Conservation (phyloP, 2,888 invertebrate genomes). For the Athalia cordata region DNA sequence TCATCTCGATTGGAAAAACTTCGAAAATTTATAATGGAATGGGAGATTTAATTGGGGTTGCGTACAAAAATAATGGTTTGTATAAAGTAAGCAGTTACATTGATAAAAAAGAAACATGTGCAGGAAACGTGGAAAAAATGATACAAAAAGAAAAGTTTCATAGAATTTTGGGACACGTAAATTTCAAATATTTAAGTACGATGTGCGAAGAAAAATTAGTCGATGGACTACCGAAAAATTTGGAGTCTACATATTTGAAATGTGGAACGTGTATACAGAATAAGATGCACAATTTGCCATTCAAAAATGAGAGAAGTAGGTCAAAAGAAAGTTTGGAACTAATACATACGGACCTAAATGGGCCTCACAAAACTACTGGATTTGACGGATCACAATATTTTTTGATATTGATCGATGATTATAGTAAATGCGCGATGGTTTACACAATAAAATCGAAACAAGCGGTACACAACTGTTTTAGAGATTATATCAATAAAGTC, state of each 20-base stretch:
- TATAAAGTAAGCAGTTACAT: conserved; percentile 37
- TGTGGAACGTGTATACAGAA: conserved; percentile 46
- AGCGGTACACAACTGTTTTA: conserved; percentile 49
- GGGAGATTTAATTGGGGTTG: conserved; percentile 45
- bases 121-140: conserved; percentile 38
- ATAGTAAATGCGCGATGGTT: conserved; percentile 50
- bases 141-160: conserved; percentile 48
- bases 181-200: conserved; percentile 47
- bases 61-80: conserved; percentile 34
- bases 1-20: conserved; percentile 41
- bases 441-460: conserved; percentile 52
- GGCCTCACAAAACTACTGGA: conserved; percentile 45
- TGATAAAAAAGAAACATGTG: conserved; percentile 13
- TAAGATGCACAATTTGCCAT: conserved; percentile 47
- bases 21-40: conserved; percentile 38
- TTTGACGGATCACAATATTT: conserved; percentile 52
- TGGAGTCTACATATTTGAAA: conserved; percentile 42
- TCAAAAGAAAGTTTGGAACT: conserved; percentile 11
- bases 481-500: conserved; percentile 43
- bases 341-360: conserved; percentile 48
- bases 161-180: conserved; percentile 46
- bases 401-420: conserved; percentile 53
- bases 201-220: conserved; percentile 44
- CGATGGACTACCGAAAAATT: conserved; percentile 37
- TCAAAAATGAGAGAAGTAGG: conserved; percentile 2